Base-by-base conservation (phyloP, 92 coral and sea anemone species). In the Umimayanthus kanabou region DNA sequence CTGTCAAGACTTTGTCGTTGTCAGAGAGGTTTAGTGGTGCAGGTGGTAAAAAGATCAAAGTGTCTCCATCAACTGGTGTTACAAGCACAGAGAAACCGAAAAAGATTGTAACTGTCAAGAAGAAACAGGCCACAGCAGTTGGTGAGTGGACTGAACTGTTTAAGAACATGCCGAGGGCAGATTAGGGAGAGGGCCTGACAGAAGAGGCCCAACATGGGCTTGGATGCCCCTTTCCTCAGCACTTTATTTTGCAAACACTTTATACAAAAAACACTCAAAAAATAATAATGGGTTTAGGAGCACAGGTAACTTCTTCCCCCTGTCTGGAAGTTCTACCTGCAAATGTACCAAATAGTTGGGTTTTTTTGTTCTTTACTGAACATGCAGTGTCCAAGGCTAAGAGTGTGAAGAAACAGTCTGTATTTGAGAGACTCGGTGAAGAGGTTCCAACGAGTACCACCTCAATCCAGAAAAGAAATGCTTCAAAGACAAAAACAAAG, bases 341-440 rank as follows among this genome's bases (percentile, higher is more conserved):
- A 18, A 29, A 20, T 28, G n/a, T n/a, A 67, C 4, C 6, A 39
- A 47, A 47, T 47, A 47, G 10, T 42, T 42, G 7, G 11, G 50
- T 47, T 47, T 47, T 10, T 67, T 69, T 84, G 43, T 33, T 53
- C 25, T 83, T 11, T 18, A 26, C 25, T 29, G 33, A 13, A 1
- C 58, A 53, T 25, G 15, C 86, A 96, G 98, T 75, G 7, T 57
- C 90, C 40, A 90, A 89, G 77, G 91, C 92, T 9, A 93, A 91
- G 57, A 81, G 88, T 50, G 67, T 85, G 58, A 95, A 95, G 81
- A 93, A 87, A 80, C 92, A 88, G 84, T 97, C 99, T 2, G 99
- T 96, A 3, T 97, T 97, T 87, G 99, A 97, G 77, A 89, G 99
- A n/a, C 97, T 97, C 76, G 99, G 99, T 2, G 90, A 91, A 65